A percentile compares a stretch with the other conserved stretches of the same genome.
phyloP scores from a whole-genome alignment of 2,888 invertebrate genomes.

The Heliconius charithonia region DNA sequence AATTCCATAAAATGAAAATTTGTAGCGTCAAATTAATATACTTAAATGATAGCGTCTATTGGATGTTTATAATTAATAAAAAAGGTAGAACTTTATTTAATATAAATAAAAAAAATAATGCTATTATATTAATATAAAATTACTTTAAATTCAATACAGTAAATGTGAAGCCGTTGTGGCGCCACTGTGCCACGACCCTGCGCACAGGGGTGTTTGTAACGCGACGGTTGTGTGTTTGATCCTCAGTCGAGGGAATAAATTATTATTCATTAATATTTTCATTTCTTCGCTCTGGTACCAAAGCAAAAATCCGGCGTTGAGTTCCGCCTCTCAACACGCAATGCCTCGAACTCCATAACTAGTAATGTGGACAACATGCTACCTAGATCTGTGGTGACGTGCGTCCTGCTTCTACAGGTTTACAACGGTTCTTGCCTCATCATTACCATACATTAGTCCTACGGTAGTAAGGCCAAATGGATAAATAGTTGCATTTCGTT shows the following conservation, averaged over 20 bases:
- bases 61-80: neutral
- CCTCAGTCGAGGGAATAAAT: too few relatives aligned
- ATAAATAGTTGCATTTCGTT: conserved; percentile 18
- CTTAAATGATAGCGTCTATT: conserved; percentile 18
- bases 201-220: too few relatives aligned
- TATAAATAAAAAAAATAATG: neutral
- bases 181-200: too few relatives aligned
- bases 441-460: conserved; percentile 33
- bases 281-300: too few relatives aligned
- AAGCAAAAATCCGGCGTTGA: too few relatives aligned
- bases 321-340: too few relatives aligned
- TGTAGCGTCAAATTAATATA: conserved; percentile 29
- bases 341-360: too few relatives aligned
- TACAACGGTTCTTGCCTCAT: conserved; percentile 44
- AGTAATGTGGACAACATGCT: neutral
- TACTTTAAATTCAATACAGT: neutral
- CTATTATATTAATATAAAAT: neutral
- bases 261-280: too few relatives aligned
- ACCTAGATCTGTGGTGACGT: conserved; percentile 30
- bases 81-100: neutral
- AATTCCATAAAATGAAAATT: conserved; percentile 32
- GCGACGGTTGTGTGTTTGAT: too few relatives aligned
- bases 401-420: conserved; percentile 39
- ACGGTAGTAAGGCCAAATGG: conserved; percentile 25
- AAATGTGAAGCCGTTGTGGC: too few relatives aligned